Conservation (phyloP, 2,888 invertebrate genomes). For the Hemicrepidius hirtus region DNA sequence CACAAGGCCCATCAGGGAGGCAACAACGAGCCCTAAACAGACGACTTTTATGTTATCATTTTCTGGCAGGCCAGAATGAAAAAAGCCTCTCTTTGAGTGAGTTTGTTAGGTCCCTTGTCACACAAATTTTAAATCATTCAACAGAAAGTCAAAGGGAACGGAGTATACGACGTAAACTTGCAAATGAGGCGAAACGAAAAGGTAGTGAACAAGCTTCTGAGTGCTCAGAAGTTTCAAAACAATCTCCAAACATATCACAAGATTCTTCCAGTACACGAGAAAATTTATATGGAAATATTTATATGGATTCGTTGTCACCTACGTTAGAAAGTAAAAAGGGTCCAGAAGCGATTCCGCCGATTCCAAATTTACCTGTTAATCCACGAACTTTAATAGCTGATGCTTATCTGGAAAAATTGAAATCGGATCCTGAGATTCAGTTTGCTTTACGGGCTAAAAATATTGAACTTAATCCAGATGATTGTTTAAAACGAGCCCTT, state of each 20-base stretch:
- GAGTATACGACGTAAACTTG: conserved; percentile 67
- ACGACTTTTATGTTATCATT: conserved; percentile 89
- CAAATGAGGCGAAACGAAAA: conserved; percentile 57
- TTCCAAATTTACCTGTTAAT: conserved; percentile 74
- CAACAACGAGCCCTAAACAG: conserved; percentile 85
- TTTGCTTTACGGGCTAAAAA: conserved; percentile 86
- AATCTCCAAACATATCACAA: conserved; percentile 60
- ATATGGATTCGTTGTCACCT: conserved; percentile 63
- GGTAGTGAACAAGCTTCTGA: conserved; percentile 28
- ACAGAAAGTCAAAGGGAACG: conserved; percentile 72
- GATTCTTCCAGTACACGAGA: conserved; percentile 64
- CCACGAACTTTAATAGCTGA: conserved; percentile 82
- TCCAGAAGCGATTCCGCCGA: conserved; percentile 68
- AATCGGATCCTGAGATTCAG: conserved; percentile 87
- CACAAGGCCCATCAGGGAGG: conserved; percentile 79
- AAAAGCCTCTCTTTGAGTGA: conserved; percentile 89
- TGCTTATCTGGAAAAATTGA: conserved; percentile 86
- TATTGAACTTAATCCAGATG: conserved; percentile 91
- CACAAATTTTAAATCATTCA: conserved; percentile 88
- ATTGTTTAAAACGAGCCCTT: conserved; percentile 91
- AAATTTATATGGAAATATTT: conserved; percentile 67
- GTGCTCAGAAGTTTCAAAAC: conserved; percentile 40
- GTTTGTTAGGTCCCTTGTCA: conserved; percentile 89
- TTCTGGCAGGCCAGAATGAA: conserved; percentile 89
- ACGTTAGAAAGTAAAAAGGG: conserved; percentile 61